Conservation (phyloP, 2,113 vertebrate species). For the Dipodomys spectabilis region DNA sequence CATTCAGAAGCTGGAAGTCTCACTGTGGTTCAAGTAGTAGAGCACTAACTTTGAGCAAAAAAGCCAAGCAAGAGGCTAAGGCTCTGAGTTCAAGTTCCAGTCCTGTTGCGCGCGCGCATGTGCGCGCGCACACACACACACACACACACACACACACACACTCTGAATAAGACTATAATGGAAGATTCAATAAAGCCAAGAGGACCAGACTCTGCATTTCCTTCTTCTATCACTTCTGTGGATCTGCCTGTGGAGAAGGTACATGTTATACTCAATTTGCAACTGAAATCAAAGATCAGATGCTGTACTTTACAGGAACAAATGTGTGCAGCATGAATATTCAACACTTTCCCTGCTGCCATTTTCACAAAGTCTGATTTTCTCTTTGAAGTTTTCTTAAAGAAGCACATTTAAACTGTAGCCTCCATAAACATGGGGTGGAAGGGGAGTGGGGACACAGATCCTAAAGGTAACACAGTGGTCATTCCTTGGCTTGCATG, state of each 20-base stretch:
- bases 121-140: too few relatives aligned
- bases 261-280: neutral
- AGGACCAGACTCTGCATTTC: neutral
- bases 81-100: too few relatives aligned
- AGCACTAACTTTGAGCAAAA: too few relatives aligned
- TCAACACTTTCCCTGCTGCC: neutral
- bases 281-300: neutral
- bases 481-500: neutral
- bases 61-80: too few relatives aligned
- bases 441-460: neutral
- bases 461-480: neutral
- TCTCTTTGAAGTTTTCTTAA: slow-evolving; percentile 40
- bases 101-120: too few relatives aligned
- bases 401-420: neutral
- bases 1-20: too few relatives aligned
- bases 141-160: too few relatives aligned
- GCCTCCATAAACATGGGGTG: neutral
- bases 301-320: neutral
- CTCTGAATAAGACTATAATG: neutral
- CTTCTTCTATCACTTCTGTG: neutral
- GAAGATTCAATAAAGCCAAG: neutral
- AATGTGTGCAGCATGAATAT: neutral
- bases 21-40: too few relatives aligned
- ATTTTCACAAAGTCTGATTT: neutral
- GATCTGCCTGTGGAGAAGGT: neutral